Base-by-base conservation (phyloP, 2,113 vertebrate genomes). In the Anoplopoma fimbria region DNA sequence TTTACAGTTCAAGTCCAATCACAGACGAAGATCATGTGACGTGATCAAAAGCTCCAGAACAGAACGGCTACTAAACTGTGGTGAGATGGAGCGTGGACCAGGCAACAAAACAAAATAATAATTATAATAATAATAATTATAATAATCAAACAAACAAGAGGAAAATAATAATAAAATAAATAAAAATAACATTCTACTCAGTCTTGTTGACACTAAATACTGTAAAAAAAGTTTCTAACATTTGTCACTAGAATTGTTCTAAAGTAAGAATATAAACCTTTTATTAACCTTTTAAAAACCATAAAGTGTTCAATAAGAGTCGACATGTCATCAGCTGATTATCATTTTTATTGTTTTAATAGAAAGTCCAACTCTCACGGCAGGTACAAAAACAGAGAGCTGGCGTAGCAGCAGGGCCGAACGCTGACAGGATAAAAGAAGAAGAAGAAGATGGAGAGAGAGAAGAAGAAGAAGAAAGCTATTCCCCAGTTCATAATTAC, bases 301-400 rank as follows among this genome's bases (percentile, higher is more conserved):
- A 27, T 10, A 27, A 67, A 40, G 10, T 45, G 47, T 61, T 70
- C 19, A 81, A 77, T 64, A 9, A 73, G 69, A 89, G 29, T 23
- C 64, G 12, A 7, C 1, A n/a, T 0, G 2, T 36, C 1, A 21
- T 83, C 21, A 38, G 67, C 74, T 77, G 79, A 90, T 89, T 75
- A 73, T 81, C 34, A 6, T 82, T 87, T 91, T 88, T 92, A 89
- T 92, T 91, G 21, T 78, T 88, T 93, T 83, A 60, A 87, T 93
- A 93, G 57, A 94, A 93, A 93, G 83, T 87, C 86, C 87, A 85
- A 80, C 87, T 90, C 87, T 90, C 76, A 15, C 87, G 82, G 87
- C 82, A 86, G 87, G 72, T 91, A 92, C 55, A 91, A 93, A 91
- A 93, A 89, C 82, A 85, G 83, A 90, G 88, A 90, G 91, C 70